Evolutionary conservation across 2,888 invertebrate genomes (phyloP), one percentile per base, ranked within the genome.

Genomic region (Prenolepis imparis): DNA sequence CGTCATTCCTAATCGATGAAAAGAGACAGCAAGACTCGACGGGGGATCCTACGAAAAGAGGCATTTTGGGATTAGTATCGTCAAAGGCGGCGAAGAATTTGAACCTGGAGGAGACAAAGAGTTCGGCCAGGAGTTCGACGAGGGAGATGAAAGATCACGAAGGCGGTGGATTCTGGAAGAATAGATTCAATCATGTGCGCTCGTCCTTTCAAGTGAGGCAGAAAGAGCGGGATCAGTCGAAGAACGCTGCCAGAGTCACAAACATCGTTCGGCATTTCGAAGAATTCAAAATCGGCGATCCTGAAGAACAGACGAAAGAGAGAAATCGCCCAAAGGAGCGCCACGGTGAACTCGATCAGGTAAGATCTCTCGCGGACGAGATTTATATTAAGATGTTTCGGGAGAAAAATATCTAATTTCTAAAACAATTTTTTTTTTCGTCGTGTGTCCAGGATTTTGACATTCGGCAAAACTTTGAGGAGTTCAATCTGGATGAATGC

Each of bases 391-490:
- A 6, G 18, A 41, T 72, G 4, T 61, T 28, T 59, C 1, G 1
- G 0, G 0, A 28, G 0, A 41, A 74, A 63, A 3, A 0, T 63
- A 11, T 55, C 2, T 28, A 41, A 77, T 66, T 77, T 1, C 11
- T 11, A 44, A 68, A 59, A 77, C 12, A 0, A 41, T 3, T 32
- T n/a, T 64, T 32, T n/a, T 64, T 55, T 41, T 52, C 28, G 9
- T 21, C 5, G 4, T n/a, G 36, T 36, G 36, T 4, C 15, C 87
- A 93, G 55, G 96, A 96, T 91, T 97, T 96, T 92, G 97, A 97
- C 92, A 95, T 97, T 91, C 96, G 97, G 86, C 97, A 97, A 93
- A 97, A 97, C 94, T 97, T 97, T 92, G 97, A 97, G 92, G 97
- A 97, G 93, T 97, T 97, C 93, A 97, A 97, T 92, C 95, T 97